Evolutionary conservation across 2,888 invertebrate genomes (phyloP).

Genomic region (Lithophane leautieri): DNA sequence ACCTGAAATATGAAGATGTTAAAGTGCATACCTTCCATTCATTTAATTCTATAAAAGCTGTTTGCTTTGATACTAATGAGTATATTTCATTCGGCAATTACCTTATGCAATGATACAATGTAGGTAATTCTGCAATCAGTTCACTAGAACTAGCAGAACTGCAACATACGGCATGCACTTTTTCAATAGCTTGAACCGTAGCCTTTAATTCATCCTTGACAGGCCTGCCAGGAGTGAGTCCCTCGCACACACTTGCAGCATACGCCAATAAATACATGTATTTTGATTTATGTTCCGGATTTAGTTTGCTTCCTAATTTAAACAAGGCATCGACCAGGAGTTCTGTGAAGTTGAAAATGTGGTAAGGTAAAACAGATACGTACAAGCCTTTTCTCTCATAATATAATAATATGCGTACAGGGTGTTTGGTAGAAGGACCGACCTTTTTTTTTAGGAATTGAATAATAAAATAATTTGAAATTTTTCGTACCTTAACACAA

Average conservation of each 20-base stretch:
- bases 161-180: conserved; percentile 96
- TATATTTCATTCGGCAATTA: conserved; percentile 74
- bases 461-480: no score
- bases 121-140: conserved; percentile 96
- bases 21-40: neutral
- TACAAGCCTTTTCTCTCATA: neutral
- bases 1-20: conserved; percentile 88
- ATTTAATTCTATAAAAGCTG: neutral
- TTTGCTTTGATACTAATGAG: neutral
- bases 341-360: conserved; percentile 86
- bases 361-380: neutral
- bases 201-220: conserved; percentile 97
- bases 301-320: conserved; percentile 97
- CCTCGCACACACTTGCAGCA: conserved; percentile 98
- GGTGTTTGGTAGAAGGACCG: no score
- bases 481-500: no score
- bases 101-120: conserved; percentile 97
- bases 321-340: conserved; percentile 98
- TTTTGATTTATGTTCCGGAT: conserved; percentile 99
- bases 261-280: conserved; percentile 98
- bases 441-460: no score
- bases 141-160: conserved; percentile 98
- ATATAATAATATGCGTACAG: neutral
- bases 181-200: conserved; percentile 97
- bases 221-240: conserved; percentile 91